Base-by-base conservation (phyloP, 2,888 invertebrate species). In the Oscheius sp. region DNA sequence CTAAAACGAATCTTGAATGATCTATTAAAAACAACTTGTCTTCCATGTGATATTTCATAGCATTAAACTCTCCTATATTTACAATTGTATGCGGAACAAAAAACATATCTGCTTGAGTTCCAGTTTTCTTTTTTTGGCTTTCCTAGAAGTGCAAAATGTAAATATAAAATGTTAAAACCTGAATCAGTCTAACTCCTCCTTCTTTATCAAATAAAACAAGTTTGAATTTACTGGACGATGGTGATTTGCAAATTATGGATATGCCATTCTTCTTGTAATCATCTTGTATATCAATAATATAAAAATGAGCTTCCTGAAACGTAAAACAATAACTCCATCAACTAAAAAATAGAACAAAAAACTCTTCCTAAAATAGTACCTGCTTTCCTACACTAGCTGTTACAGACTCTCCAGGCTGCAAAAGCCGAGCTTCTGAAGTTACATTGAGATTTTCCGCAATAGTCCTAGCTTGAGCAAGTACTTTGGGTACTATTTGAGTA, bases 181-280 rank as follows among this genome's bases (percentile, higher is more conserved):
- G 80, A 26, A 85, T 86, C 67, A 81, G 68, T 12, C 86, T 69
- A 9, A 86, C 86, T n/a, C 82, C 84, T 32, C 86, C 86, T 68
- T 86, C 85, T 51, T 72, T 80, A 67, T 86, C 86, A 74, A 86
- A 86, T 2, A 86, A 71, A 2, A 86, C 82, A 30, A 86, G 75
- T 67, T 86, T 86, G 73, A 86, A 86, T 67, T 86, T 86, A 77
- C 84, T 83, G 41, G 79, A 82, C 9, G 82, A 75, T 0, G 79
- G 56, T 6, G 85, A 83, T 41, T 77, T 80, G 74, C 83, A 84
- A 9, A 81, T 70, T 38, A 86, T 80, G 22, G 84, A 61, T 2
- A 86, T 80, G n/a, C 86, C 86, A 47, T 81, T 68, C 24, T 80
- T 50, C 3, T 70, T 71, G 32, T 70, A 74, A 26, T 77, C 73